Evolutionary conservation across 2,797 vertebrate species (phyloP).

Genomic region (Myripristis jacobus): DNA sequence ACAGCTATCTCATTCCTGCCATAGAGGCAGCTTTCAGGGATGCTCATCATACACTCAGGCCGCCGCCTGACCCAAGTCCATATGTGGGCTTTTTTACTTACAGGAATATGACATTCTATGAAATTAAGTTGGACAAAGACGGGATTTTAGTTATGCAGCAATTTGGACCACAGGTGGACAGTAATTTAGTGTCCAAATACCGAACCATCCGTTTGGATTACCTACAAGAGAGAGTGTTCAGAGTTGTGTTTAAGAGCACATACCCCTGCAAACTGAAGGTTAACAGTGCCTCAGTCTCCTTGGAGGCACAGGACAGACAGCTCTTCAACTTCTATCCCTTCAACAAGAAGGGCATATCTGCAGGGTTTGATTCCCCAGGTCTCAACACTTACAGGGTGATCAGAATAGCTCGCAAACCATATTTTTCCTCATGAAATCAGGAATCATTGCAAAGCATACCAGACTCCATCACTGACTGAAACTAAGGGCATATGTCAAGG

Average conservation of each 20-base stretch:
- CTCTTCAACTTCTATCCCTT: slow-evolving; percentile 90
- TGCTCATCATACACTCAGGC: slow-evolving; percentile 73
- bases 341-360: slow-evolving; percentile 85
- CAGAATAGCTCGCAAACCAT: slow-evolving; percentile 83
- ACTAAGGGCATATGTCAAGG: background rate
- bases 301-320: slow-evolving; percentile 91
- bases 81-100: slow-evolving; percentile 91
- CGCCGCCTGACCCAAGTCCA: slow-evolving; percentile 85
- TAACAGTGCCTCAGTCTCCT: slow-evolving; percentile 86
- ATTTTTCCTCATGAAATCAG: slow-evolving; percentile 74
- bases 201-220: slow-evolving; percentile 88
- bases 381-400: slow-evolving; percentile 92
- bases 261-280: slow-evolving; percentile 90
- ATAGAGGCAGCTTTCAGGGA: slow-evolving; percentile 87
- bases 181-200: slow-evolving; percentile 85
- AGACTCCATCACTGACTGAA: background rate
- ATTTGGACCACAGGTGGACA: slow-evolving; percentile 90
- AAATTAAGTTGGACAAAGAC: slow-evolving; percentile 84
- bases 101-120: slow-evolving; percentile 91
- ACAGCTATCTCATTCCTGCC: slow-evolving; percentile 87
- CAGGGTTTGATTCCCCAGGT: slow-evolving; percentile 91
- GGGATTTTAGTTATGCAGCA: slow-evolving; percentile 90
- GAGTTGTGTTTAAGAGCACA: slow-evolving; percentile 89
- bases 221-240: slow-evolving; percentile 89
- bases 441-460: background rate